Percentiles rank a stretch among this genome's conserved stretches.
Conservation (phyloP, 2,113 vertebrate genomes). For the Bagarius yarrelli region DNA sequence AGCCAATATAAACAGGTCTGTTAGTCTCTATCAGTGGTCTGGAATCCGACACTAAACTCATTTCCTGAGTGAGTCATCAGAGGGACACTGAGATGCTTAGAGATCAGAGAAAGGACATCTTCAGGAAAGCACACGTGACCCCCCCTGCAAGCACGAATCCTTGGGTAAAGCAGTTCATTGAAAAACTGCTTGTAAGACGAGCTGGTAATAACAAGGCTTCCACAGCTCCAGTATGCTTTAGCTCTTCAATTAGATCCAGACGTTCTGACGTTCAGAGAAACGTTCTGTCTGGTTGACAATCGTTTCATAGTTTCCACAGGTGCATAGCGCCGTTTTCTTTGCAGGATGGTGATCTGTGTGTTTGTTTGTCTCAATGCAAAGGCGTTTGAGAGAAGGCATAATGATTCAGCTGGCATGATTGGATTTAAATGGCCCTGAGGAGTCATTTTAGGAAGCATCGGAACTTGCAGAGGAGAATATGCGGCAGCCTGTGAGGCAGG, state of each 20-base stretch:
- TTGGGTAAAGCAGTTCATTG: slow-evolving; percentile 5
- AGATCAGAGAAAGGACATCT: slow-evolving; percentile 32
- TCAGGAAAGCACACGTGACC: not conserved
- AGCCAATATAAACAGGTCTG: slow-evolving; percentile 60
- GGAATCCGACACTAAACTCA: slow-evolving; percentile 57
- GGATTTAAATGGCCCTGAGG: slow-evolving; percentile 20
- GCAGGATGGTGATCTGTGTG: not conserved
- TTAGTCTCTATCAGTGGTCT: slow-evolving; percentile 55
- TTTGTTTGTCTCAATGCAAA: slow-evolving; percentile 10
- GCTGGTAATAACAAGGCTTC: slow-evolving; percentile 28
- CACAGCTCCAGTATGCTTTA: not conserved
- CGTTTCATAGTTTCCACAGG: slow-evolving; percentile 13
- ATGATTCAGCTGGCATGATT: slow-evolving; percentile 7
- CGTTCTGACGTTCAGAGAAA: slow-evolving; percentile 10
- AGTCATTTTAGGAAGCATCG: not conserved
- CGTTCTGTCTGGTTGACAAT: slow-evolving; percentile 15
- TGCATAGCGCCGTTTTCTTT: not conserved
- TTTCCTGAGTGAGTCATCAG: slow-evolving; percentile 59
- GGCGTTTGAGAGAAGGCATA: not conserved
- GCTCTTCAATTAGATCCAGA: slow-evolving; percentile 17
- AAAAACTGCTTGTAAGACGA: not conserved
- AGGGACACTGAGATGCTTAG: slow-evolving; percentile 20
- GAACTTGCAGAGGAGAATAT: not conserved
- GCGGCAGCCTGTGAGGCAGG: not conserved
- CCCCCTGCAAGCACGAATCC: not conserved